Percentiles rank a stretch among this genome's conserved stretches.
Evolutionary conservation across 2,113 vertebrate genomes (phyloP).

Genomic region (Carlito syrichta): DNA sequence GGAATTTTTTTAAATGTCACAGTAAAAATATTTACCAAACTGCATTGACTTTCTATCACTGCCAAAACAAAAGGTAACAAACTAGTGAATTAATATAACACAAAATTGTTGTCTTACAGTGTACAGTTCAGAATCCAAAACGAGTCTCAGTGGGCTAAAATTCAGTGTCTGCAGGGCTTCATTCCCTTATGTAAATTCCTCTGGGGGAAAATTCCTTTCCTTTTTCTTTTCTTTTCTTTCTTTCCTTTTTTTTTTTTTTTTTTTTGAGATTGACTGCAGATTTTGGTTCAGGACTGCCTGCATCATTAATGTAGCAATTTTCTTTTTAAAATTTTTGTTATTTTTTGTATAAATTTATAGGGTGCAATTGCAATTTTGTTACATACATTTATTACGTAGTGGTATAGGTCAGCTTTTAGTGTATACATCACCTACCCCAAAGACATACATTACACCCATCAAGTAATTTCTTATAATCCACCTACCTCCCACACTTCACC

Average conservation of each 20-base stretch:
- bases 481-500: neutral
- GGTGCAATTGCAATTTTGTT: neutral
- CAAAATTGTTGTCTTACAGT: neutral
- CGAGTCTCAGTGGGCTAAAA: neutral
- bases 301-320: neutral
- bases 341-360: neutral
- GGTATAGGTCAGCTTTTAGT: no score
- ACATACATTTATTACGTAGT: neutral
- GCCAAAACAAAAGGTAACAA: neutral
- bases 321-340: neutral
- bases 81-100: neutral
- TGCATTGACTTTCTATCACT: neutral
- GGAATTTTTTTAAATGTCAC: neutral
- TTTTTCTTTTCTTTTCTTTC: neutral
- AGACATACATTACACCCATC: neutral
- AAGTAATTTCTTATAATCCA: neutral
- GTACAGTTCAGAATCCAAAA: neutral
- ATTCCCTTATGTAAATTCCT: neutral
- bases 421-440: neutral
- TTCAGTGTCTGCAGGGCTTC: no score
- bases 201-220: accelerated
- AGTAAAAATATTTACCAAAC: neutral
- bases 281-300: neutral
- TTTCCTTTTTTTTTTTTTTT: accelerated
- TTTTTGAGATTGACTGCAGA: accelerated